Percentiles rank a stretch among this genome's conserved stretches.
phyloP scores from a whole-genome alignment of 92 coral and sea anemone genomes.

The Siderastrea radians region DNA sequence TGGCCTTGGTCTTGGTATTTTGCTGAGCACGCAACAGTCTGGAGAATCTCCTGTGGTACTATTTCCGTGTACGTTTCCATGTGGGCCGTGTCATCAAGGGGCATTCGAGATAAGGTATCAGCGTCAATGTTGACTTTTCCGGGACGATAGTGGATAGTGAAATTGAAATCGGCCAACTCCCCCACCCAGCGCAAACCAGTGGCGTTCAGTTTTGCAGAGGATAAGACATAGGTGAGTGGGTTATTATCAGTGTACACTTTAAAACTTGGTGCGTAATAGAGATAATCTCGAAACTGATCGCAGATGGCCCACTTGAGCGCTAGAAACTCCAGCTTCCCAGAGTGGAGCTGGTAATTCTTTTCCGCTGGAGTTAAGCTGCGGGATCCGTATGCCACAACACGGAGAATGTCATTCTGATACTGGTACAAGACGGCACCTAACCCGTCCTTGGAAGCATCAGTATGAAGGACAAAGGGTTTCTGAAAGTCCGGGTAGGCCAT shows the following conservation, averaged over 20 bases:
- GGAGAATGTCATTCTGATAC: no score
- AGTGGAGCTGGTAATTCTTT: no score
- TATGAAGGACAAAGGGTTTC: no score
- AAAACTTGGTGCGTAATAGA: constrained; percentile 41
- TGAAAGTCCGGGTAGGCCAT: no score
- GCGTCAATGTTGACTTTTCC: constrained; percentile 47
- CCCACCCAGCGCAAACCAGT: constrained; percentile 66
- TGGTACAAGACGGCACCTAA: no score
- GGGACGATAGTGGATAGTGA: constrained; percentile 62
- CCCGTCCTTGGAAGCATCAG: no score
- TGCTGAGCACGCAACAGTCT: constrained; percentile 29
- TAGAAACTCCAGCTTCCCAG: constrained; percentile 60
- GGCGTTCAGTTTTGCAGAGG: constrained; percentile 60
- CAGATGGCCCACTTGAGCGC: constrained; percentile 66
- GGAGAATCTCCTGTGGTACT: constrained; percentile 49
- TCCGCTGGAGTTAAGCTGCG: no score
- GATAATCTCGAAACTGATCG: constrained; percentile 58
- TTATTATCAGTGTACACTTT: constrained; percentile 60
- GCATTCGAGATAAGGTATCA: constrained; percentile 38
- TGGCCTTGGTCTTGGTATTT: constrained; percentile 63
- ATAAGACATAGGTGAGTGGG: constrained; percentile 58
- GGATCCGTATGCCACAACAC: no score
- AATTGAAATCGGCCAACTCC: constrained; percentile 64
- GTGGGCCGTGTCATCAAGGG: constrained; percentile 21
- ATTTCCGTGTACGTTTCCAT: no score